Evolutionary conservation across 2,888 invertebrate species (phyloP).

Genomic region (Adela reaumurella): DNA sequence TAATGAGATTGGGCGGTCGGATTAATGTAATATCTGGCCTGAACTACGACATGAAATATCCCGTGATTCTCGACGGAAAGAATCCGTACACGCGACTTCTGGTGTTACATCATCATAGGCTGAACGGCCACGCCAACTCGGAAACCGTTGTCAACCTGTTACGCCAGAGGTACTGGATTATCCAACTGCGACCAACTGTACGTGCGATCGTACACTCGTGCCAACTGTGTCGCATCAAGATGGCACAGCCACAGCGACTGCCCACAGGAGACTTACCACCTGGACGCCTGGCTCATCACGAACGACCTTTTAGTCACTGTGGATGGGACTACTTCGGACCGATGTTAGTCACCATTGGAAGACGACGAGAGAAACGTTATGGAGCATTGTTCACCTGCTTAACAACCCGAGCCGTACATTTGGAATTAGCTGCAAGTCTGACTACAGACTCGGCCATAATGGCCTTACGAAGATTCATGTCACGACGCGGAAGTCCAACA

Average conservation of each 20-base stretch:
- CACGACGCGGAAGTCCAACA: slow-evolving; percentile 3
- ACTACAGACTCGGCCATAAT: slow-evolving; percentile 9
- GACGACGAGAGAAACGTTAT: slow-evolving; percentile 4
- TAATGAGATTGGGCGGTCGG: slow-evolving; percentile 2
- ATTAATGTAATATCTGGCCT: slow-evolving; percentile 2
- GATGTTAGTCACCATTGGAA: neutral
- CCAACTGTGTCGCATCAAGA: slow-evolving; percentile 1
- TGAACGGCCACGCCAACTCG: too few relatives aligned
- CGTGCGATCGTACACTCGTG: neutral
- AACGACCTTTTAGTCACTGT: slow-evolving; percentile 1
- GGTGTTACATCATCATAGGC: slow-evolving; percentile 3
- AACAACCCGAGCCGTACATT: slow-evolving; percentile 4
- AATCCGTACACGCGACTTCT: slow-evolving; percentile 3
- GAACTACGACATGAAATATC: slow-evolving; percentile 1
- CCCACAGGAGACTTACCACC: slow-evolving; percentile 3
- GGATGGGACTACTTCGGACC: neutral
- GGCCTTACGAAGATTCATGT: slow-evolving; percentile 9
- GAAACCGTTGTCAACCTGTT: slow-evolving; percentile 3
- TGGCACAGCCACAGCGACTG: neutral
- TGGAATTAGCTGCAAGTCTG: slow-evolving; percentile 2
- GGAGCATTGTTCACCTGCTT: slow-evolving; percentile 6
- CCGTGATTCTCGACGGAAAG: neutral
- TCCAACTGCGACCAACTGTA: slow-evolving; percentile 2
- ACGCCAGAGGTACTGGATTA: slow-evolving; percentile 3
- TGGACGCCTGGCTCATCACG: neutral